Conservation (phyloP, 1,140 invertebrate genomes). For the Meloidogyne exigua region DNA sequence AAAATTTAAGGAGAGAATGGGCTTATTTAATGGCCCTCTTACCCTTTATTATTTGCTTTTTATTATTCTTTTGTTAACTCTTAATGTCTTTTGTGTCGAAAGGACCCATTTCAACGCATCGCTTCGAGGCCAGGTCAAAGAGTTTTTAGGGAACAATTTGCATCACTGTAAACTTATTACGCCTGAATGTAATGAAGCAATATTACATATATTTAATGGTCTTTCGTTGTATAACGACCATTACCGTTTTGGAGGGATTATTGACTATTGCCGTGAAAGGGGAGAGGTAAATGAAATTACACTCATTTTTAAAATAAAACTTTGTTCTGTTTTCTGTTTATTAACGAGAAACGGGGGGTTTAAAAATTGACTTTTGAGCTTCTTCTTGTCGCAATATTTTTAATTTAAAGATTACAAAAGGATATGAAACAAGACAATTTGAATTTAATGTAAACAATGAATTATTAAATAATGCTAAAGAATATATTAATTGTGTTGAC, state of each 20-base stretch:
- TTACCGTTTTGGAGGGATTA: background rate
- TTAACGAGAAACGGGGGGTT: too few relatives aligned
- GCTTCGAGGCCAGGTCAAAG: background rate
- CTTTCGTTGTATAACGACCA: background rate
- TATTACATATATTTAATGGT: background rate
- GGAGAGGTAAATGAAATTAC: background rate
- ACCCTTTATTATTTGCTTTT: too few relatives aligned
- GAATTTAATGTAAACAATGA: too few relatives aligned
- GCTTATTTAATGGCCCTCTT: background rate
- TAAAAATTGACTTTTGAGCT: too few relatives aligned
- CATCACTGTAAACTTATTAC: background rate
- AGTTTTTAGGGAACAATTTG: background rate
- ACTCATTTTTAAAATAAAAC: too few relatives aligned
- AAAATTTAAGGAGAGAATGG: too few relatives aligned
- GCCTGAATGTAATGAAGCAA: background rate
- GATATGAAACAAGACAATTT: too few relatives aligned
- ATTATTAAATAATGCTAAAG: too few relatives aligned
- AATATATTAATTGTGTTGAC: too few relatives aligned
- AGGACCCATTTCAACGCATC: background rate
- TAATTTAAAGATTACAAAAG: too few relatives aligned
- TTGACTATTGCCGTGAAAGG: background rate
- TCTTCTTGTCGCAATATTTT: too few relatives aligned
- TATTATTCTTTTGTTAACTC: background rate
- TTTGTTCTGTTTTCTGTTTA: too few relatives aligned
- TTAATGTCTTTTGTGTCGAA: background rate